These are phyloP conservation scores for Psilopogon haemacephalus DNA, from an alignment of 2,113 vertebrate species.

Conservation along the genomic window DNA sequence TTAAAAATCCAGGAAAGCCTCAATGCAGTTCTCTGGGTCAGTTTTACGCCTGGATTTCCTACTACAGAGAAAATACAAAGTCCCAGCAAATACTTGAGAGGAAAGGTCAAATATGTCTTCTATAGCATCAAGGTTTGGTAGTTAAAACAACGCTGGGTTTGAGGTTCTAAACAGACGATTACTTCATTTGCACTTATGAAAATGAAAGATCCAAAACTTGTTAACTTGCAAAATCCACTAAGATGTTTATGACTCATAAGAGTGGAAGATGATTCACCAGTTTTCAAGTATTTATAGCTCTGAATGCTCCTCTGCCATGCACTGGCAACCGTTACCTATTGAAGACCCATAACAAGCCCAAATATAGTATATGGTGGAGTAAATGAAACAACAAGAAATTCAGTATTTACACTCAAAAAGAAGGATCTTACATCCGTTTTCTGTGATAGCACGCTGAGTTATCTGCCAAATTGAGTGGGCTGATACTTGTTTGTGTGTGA, in stretches of 20 bases:
- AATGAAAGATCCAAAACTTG: background rate
- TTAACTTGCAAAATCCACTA: conserved; percentile 14
- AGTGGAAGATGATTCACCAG: conserved; percentile 47
- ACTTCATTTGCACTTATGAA: background rate
- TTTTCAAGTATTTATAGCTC: conserved; percentile 43
- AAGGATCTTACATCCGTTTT: background rate
- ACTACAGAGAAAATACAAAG: background rate
- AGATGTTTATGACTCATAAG: conserved; percentile 28
- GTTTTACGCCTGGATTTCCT: background rate
- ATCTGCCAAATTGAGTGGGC: background rate
- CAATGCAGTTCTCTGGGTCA: background rate
- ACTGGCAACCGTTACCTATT: background rate
- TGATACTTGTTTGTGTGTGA: background rate
- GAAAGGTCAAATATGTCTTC: background rate
- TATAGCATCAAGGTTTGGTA: background rate
- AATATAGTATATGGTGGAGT: background rate
- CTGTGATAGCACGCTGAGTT: background rate
- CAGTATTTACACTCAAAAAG: background rate
- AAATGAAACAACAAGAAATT: background rate
- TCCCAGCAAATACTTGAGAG: background rate
- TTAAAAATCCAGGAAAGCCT: background rate
- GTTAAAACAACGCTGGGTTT: background rate
- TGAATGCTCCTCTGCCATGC: background rate
- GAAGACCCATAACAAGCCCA: background rate
- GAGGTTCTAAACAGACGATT: background rate